A percentile compares a stretch with the other conserved stretches of the same genome.
These are phyloP conservation scores for Oenanthe melanoleuca DNA, from an alignment of 2,113 vertebrate genomes.

Conservation along the genomic window DNA sequence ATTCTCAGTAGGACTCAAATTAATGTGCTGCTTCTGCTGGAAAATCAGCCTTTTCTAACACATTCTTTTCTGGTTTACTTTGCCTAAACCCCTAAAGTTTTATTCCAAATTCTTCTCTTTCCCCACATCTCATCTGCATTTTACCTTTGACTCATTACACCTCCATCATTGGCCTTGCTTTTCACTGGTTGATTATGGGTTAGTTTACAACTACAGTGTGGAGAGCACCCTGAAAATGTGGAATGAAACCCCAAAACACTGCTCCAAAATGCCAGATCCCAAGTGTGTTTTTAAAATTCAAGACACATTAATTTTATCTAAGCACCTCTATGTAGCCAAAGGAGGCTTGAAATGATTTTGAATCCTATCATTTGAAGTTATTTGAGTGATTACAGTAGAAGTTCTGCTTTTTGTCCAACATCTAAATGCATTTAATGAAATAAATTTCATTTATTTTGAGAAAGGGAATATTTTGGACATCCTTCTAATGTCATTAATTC, in stretches of 20 bases:
- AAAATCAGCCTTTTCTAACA: neutral
- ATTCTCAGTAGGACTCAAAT: neutral
- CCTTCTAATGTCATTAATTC: neutral
- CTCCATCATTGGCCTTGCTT: slow-evolving; percentile 17
- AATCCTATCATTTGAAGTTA: neutral
- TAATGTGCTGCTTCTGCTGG: neutral
- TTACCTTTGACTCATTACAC: slow-evolving; percentile 13
- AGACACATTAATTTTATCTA: neutral
- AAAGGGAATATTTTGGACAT: neutral
- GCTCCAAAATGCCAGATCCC: neutral
- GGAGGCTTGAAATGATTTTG: slow-evolving; percentile 4
- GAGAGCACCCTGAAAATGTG: neutral
- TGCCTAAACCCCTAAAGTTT: slow-evolving; percentile 32
- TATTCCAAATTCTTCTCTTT: slow-evolving; percentile 33
- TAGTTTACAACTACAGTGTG: slow-evolving; percentile 1
- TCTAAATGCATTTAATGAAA: slow-evolving; percentile 5
- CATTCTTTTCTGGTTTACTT: slow-evolving; percentile 33
- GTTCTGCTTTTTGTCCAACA: neutral
- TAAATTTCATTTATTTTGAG: slow-evolving; percentile 21
- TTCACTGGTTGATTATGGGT: neutral
- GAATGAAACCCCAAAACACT: neutral
- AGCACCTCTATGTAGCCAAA: neutral
- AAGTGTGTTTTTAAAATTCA: neutral
- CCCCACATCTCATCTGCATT: neutral
- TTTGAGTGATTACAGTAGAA: neutral